Percentiles rank a stretch among this genome's conserved stretches.
These are phyloP conservation scores for Danio rerio DNA, from an alignment of 2,113 vertebrate species.

Conservation along the genomic window DNA sequence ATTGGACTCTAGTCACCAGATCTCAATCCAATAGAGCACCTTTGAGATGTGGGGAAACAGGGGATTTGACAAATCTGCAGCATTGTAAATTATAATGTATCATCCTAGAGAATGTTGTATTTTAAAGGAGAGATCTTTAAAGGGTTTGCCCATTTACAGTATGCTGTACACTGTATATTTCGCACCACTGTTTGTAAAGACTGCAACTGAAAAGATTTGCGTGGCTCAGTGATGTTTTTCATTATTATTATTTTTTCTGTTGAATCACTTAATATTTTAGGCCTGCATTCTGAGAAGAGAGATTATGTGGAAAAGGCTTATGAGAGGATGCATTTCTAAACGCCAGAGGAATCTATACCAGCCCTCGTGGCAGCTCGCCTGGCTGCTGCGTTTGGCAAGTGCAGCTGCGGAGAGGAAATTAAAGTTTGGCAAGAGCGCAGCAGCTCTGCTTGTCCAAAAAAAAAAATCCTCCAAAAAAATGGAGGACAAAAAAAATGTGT, in stretches of 20 bases:
- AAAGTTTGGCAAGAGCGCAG: conserved; percentile 63
- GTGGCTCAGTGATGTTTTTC: conserved; percentile 60
- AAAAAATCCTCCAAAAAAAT: conserved; percentile 18
- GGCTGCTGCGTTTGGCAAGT: conserved; percentile 57
- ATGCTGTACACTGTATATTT: too few species aligned
- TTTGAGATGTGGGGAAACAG: too few species aligned
- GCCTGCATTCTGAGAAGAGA: conserved; percentile 62
- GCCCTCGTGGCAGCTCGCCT: conserved; percentile 64
- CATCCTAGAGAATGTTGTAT: too few species aligned
- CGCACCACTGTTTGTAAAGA: conserved; percentile 24
- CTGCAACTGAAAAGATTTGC: conserved; percentile 46
- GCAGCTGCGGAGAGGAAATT: conserved; percentile 64
- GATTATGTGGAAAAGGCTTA: conserved; percentile 69
- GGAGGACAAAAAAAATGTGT: conserved; percentile 46
- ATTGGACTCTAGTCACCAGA: too few species aligned
- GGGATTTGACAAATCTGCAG: too few species aligned
- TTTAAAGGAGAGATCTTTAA: too few species aligned
- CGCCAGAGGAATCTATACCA: conserved; percentile 68
- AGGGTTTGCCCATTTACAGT: too few species aligned
- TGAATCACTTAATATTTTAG: conserved; percentile 64
- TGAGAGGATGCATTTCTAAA: conserved; percentile 70
- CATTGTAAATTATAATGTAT: too few species aligned
- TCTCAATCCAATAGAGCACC: too few species aligned
- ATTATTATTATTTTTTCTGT: conserved; percentile 18
- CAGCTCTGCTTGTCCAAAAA: conserved; percentile 44